Evolutionary conservation across 1,140 invertebrate genomes (phyloP), one percentile per base, ranked within the genome.

Genomic region (Musca vetustissima): DNA sequence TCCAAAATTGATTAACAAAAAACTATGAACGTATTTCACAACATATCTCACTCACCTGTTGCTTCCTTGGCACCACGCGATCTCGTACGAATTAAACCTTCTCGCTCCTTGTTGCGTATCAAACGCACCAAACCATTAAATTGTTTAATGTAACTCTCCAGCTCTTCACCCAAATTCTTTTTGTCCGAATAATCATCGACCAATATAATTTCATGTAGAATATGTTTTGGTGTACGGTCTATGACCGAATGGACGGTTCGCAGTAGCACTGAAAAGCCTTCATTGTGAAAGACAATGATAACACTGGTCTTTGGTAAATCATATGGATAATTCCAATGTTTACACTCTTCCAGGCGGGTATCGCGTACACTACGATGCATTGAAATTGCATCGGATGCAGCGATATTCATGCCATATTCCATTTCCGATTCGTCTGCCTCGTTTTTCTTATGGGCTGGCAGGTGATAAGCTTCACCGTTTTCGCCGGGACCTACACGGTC

Each of bases 181-280:
- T 98, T 99, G 83, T 97, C 92, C 73, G 96, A 98, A 83, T 88
- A 98, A 83, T 99, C 98, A 85, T 99, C 98, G 0, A 99, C 97
- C 74, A 99, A 85, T n/a, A 99, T 87, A 76, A 99, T 88, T 88
- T 99, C 98, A 80, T 98, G 91, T 1, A 99, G 85, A 72, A 98
- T 87, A 76, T 97, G 86, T 6, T 91, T 88, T 0, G 97, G 98
- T 1, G 95, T 93, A 67, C 95, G 88, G 75, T 98, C 93, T 22
- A 99, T 89, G 6, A 99, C 94, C 72, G 93, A 94, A 81, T 99
- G 96, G 0, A 99, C 95, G n/a, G 97, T 99, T 72, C 97, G 85
- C 85, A 99, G 87, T 14, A 99, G 85, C 2, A 97, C 95, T 0
- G 94, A 94, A 88, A 93, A 98, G 2, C 97, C 98, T 85, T 99